Evolutionary conservation across 2,888 invertebrate species (phyloP).

Genomic region (Aphodius sticticus): DNA sequence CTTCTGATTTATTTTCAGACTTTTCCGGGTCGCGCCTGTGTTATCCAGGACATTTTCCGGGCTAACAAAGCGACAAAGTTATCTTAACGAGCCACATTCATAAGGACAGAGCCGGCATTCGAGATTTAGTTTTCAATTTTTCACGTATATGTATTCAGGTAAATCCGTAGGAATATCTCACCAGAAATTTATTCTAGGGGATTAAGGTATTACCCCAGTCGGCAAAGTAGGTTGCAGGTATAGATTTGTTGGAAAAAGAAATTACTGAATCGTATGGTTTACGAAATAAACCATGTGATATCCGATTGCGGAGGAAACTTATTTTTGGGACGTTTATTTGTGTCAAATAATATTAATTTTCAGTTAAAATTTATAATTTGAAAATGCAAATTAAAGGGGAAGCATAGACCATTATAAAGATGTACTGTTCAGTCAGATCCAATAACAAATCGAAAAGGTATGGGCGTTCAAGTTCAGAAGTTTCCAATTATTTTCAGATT

Average conservation of each 20-base stretch:
- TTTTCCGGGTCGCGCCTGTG: not conserved
- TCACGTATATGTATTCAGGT: conserved; percentile 7
- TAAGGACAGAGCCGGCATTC: conserved; percentile 7
- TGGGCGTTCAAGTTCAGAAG: no score
- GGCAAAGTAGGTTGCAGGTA: not conserved
- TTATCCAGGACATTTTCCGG: conserved; percentile 5
- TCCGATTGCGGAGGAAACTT: no score
- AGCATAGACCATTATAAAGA: no score
- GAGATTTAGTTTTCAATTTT: conserved; percentile 29
- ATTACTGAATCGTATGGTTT: not conserved
- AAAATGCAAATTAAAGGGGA: no score
- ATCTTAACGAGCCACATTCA: conserved; percentile 23
- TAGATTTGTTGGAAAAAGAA: not conserved
- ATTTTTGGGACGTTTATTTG: no score
- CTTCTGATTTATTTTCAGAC: not conserved
- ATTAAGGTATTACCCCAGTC: not conserved
- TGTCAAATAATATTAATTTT: no score
- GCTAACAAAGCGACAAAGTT: conserved; percentile 21
- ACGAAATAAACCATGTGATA: no score
- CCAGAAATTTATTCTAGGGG: not conserved
- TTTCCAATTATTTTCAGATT: no score
- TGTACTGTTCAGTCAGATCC: no score
- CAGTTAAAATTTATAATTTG: no score
- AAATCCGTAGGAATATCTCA: not conserved
- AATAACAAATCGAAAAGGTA: no score